phyloP scores from a whole-genome alignment of 2,797 vertebrate species.

The Scyliorhinus canicula region DNA sequence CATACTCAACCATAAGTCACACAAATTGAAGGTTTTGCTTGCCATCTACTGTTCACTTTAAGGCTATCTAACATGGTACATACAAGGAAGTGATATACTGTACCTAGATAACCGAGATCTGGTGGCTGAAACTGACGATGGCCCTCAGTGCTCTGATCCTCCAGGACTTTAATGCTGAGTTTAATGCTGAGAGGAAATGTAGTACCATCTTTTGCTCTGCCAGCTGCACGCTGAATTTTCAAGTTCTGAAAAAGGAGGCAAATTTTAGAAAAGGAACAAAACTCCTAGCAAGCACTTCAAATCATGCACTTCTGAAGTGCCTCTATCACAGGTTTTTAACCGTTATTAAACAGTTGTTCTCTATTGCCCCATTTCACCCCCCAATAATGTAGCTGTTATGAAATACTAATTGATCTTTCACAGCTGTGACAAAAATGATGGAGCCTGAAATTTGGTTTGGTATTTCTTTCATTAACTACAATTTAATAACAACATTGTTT shows the following conservation, averaged over 20 bases:
- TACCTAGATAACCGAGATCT: background rate
- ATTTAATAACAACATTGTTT: background rate
- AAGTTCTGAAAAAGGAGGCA: constrained; percentile 59
- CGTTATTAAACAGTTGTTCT: too few relatives aligned
- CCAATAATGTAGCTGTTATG: background rate
- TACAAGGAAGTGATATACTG: background rate
- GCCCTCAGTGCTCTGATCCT: background rate
- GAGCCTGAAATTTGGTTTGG: background rate
- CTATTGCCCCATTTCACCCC: background rate
- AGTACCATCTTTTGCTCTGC: constrained; percentile 61
- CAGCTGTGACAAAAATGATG: background rate
- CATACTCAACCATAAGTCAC: background rate
- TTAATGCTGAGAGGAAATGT: constrained; percentile 75
- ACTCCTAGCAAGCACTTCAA: background rate
- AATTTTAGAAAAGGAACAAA: background rate
- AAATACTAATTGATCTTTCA: background rate
- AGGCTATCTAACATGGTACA: background rate
- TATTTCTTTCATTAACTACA: background rate
- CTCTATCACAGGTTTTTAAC: background rate
- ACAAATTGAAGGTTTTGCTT: background rate
- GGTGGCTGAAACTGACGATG: background rate
- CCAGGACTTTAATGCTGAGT: constrained; percentile 53
- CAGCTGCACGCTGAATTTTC: constrained; percentile 68
- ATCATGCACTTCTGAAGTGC: background rate
- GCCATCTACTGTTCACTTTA: background rate